Evolutionary conservation across 2,888 invertebrate genomes (phyloP).

Genomic region (Tipula unca): DNA sequence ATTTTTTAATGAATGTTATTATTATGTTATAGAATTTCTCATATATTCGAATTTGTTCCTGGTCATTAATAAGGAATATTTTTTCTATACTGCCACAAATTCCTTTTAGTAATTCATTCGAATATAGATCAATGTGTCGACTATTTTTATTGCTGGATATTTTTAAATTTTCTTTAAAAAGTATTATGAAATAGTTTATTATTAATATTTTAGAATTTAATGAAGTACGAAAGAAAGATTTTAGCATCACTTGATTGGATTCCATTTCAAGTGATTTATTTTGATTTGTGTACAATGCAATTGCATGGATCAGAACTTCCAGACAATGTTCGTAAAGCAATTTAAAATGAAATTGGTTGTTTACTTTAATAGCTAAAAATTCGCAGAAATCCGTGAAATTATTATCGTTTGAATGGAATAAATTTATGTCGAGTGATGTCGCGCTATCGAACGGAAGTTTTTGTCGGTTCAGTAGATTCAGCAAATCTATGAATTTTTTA

Average conservation of each 20-base stretch:
- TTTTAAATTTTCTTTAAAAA: background rate
- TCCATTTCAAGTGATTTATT: background rate
- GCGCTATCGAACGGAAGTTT: slow-evolving; percentile 19
- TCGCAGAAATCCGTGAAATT: slow-evolving; percentile 30
- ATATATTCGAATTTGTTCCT: background rate
- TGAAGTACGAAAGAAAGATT: background rate
- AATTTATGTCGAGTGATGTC: background rate
- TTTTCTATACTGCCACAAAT: background rate
- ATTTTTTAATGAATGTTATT: background rate
- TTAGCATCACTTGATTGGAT: background rate
- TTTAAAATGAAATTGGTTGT: background rate
- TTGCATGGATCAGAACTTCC: slow-evolving; percentile 30
- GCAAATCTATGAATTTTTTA: slow-evolving; percentile 28
- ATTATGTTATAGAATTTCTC: background rate
- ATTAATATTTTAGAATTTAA: background rate
- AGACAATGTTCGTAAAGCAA: slow-evolving; percentile 27
- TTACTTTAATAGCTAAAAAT: slow-evolving; percentile 28
- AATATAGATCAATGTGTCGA: background rate
- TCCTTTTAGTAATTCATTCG: background rate
- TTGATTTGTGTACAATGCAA: background rate
- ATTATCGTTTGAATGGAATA: slow-evolving; percentile 28
- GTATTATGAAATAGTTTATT: background rate
- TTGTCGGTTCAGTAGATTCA: slow-evolving; percentile 20
- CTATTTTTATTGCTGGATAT: background rate
- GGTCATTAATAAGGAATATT: background rate